These are phyloP conservation scores for Hydrotaea diabolus DNA, from an alignment of 2,888 invertebrate genomes.

Conservation along the genomic window DNA sequence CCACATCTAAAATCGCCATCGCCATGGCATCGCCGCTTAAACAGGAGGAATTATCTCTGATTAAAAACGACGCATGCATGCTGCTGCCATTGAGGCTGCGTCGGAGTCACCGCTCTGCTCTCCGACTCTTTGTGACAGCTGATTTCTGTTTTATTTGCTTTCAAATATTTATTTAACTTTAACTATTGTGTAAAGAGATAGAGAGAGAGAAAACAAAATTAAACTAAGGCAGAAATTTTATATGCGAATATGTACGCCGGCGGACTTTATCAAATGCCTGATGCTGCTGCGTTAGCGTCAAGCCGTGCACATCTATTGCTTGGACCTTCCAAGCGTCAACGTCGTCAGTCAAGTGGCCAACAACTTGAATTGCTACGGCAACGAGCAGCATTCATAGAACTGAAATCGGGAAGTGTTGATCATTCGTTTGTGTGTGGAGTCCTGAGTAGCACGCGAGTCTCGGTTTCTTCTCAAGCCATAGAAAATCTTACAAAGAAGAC, in stretches of 20 bases:
- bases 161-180: conserved; percentile 68
- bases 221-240: conserved; percentile 62
- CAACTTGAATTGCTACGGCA: conserved; percentile 53
- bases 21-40: conserved; percentile 49
- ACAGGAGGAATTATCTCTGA: conserved; percentile 69
- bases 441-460: conserved; percentile 70
- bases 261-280: neutral
- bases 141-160: conserved; percentile 35
- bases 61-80: conserved; percentile 71
- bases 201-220: conserved; percentile 66
- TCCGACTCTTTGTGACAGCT: conserved; percentile 48
- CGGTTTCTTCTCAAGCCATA: conserved; percentile 44
- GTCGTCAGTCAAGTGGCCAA: conserved; percentile 57
- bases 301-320: conserved; percentile 46
- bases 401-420: conserved; percentile 67
- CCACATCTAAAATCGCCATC: conserved; percentile 52
- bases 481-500: conserved; percentile 40
- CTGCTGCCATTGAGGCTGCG: conserved; percentile 58
- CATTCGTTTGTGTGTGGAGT: conserved; percentile 70
- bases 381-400: conserved; percentile 51
- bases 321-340: conserved; percentile 42
- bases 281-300: conserved; percentile 1
- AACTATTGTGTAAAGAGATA: conserved; percentile 67
- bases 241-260: conserved; percentile 39
- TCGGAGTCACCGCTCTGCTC: neutral